phyloP scores from a whole-genome alignment of 2,113 vertebrate genomes.

The Channa maculata region DNA sequence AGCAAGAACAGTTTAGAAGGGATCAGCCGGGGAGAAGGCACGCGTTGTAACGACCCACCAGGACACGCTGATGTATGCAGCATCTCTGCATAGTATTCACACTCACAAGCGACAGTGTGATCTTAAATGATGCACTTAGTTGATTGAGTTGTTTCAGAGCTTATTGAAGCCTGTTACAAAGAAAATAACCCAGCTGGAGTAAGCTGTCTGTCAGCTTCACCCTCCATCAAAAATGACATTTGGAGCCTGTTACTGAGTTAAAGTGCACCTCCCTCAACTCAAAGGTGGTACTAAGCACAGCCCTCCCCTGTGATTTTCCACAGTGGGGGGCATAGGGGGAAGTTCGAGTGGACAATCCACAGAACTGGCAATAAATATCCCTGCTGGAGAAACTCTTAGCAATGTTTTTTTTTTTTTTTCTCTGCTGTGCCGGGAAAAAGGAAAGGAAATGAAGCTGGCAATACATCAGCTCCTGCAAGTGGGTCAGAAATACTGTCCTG shows the following conservation, averaged over 20 bases:
- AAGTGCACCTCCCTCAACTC: conserved; percentile 59
- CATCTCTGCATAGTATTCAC: conserved; percentile 37
- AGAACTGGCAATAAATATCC: conserved; percentile 73
- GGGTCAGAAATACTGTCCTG: conserved; percentile 56
- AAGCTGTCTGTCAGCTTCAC: conserved; percentile 66
- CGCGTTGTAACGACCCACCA: conserved; percentile 19
- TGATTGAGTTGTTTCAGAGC: conserved; percentile 59
- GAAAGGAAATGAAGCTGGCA: conserved; percentile 36
- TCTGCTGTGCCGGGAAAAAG: conserved; percentile 37
- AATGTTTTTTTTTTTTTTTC: conserved; percentile 48
- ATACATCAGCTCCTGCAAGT: conserved; percentile 67
- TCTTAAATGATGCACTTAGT: conserved; percentile 60
- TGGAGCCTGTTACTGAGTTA: conserved; percentile 62
- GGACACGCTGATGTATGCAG: conserved; percentile 1
- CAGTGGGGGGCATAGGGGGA: conserved; percentile 55
- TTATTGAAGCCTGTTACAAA: conserved; percentile 41
- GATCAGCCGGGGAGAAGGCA: conserved; percentile 19
- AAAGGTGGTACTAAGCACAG: conserved; percentile 60
- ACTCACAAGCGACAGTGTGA: conserved; percentile 33
- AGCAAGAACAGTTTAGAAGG: conserved; percentile 23
- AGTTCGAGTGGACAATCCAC: conserved; percentile 50
- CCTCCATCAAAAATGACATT: conserved; percentile 65
- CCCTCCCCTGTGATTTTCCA: conserved; percentile 77
- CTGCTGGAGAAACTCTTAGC: conserved; percentile 67
- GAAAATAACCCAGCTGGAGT: conserved; percentile 56